phyloP scores from a whole-genome alignment of 2,113 vertebrate species.

The Bagarius yarrelli region DNA sequence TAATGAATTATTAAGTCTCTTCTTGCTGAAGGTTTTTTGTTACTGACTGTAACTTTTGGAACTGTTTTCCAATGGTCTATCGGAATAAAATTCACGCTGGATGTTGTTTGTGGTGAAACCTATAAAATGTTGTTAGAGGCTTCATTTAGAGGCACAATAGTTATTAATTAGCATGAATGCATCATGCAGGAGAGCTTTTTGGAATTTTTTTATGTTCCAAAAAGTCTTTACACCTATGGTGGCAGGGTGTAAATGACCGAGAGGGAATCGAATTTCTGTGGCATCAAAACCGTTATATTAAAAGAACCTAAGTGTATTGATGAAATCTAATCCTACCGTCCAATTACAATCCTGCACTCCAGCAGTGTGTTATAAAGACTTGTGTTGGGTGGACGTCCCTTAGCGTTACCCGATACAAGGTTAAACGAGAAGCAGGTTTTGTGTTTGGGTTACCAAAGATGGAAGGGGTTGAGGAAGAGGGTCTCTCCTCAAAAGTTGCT shows the following conservation, averaged over 20 bases:
- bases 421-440: constrained; percentile 26
- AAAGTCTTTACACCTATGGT: constrained; percentile 23
- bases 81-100: constrained; percentile 17
- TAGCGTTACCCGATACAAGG: constrained; percentile 57
- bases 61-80: constrained; percentile 42
- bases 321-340: constrained; percentile 9
- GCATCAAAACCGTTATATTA: constrained; percentile 2
- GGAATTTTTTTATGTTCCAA: not conserved
- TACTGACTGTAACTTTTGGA: no score
- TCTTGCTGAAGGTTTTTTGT: constrained; percentile 30
- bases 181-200: constrained; percentile 10
- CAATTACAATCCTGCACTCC: constrained; percentile 31
- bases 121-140: not conserved
- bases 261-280: not conserved
- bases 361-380: constrained; percentile 53
- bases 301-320: not conserved
- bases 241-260: constrained; percentile 31
- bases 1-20: constrained; percentile 43
- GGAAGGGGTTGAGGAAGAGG: constrained; percentile 7
- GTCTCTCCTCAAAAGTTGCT: constrained; percentile 5
- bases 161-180: not conserved
- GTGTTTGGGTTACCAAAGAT: constrained; percentile 46
- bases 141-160: not conserved
- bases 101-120: not conserved
- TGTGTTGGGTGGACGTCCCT: constrained; percentile 36